Conservation (phyloP, 1,140 invertebrate species). For the Bombus consobrinus region DNA sequence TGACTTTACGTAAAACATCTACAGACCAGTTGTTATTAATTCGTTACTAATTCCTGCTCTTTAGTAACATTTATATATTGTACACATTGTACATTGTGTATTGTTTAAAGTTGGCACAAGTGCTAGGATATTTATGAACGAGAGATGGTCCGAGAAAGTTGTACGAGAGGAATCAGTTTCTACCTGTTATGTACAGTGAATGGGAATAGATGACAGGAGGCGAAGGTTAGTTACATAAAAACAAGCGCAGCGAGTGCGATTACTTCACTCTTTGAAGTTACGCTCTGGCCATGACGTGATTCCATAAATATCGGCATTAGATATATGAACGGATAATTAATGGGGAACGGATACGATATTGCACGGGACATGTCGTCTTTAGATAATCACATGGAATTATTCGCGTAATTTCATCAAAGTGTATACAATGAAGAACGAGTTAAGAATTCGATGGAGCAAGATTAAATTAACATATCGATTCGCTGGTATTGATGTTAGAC, state of each 20-base stretch:
- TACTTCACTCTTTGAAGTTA: constrained; percentile 46
- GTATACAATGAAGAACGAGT: background rate
- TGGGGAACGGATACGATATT: background rate
- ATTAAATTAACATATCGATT: background rate
- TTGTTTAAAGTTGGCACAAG: background rate
- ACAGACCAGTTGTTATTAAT: no score
- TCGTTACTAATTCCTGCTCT: no score
- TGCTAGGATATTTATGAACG: background rate
- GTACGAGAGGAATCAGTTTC: constrained; percentile 24
- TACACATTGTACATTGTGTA: background rate
- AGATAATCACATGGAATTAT: background rate
- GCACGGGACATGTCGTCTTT: background rate
- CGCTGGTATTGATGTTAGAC: background rate
- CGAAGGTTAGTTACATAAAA: constrained; percentile 63
- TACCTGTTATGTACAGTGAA: constrained; percentile 15
- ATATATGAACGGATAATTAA: constrained; percentile 28
- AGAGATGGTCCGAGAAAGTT: constrained; percentile 26
- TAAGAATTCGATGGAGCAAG: background rate
- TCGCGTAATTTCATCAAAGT: background rate
- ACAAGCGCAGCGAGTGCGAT: constrained; percentile 25
- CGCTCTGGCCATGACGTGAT: constrained; percentile 21
- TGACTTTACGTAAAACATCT: no score
- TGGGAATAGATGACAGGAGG: constrained; percentile 32
- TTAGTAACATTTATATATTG: no score
- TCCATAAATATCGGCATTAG: constrained; percentile 54